Conservation (phyloP, 2,797 vertebrate genomes). For the Eremophila alpestris region DNA sequence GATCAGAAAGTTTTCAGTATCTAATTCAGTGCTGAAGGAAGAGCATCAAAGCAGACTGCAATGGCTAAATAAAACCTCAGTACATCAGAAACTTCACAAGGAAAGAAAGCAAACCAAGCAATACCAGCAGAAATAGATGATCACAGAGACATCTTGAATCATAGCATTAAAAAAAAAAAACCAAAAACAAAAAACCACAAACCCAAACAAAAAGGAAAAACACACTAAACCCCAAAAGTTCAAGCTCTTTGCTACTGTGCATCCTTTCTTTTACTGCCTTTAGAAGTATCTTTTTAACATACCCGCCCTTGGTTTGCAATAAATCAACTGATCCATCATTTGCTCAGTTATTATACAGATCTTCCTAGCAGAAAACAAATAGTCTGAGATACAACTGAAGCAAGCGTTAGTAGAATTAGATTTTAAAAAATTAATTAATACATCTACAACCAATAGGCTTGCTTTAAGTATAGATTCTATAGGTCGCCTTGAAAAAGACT, state of each 20-base stretch:
- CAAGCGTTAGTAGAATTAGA: not conserved
- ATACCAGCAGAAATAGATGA: not conserved
- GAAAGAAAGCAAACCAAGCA: constrained; percentile 1
- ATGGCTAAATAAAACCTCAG: not conserved
- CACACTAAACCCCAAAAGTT: not conserved
- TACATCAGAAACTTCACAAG: constrained; percentile 2
- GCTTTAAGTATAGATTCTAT: not conserved
- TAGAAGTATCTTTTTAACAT: constrained; percentile 3
- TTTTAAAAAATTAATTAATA: not conserved
- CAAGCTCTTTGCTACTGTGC: not conserved
- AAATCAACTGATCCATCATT: not conserved
- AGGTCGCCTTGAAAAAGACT: not conserved
- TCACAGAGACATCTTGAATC: not conserved
- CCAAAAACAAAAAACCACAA: not conserved
- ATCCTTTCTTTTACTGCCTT: not conserved
- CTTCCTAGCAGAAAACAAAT: not conserved
- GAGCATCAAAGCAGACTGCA: not conserved
- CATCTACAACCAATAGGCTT: not conserved
- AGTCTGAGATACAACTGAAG: not conserved
- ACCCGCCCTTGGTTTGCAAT: not conserved
- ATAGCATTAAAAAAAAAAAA: not conserved
- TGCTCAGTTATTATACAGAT: not conserved
- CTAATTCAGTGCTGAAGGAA: not conserved
- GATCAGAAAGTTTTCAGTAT: not conserved
- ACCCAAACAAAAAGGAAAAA: not conserved